Evolutionary conservation across 2,797 vertebrate genomes (phyloP).

Genomic region (Sebastes umbrosus): DNA sequence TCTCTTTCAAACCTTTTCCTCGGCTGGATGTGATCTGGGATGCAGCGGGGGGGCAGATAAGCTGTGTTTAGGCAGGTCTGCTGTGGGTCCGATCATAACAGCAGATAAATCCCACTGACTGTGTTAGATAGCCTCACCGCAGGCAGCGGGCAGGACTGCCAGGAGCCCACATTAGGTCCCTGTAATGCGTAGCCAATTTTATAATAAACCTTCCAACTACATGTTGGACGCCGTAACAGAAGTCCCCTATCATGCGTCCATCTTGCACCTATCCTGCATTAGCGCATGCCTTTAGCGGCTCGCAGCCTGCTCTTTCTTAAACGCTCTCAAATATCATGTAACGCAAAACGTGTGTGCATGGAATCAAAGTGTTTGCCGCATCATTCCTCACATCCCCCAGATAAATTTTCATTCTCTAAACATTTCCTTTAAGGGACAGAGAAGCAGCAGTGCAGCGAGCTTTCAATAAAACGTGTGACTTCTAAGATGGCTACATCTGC

Average conservation of each 20-base stretch:
- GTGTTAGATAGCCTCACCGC: constrained; percentile 71
- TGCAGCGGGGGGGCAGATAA: constrained; percentile 40
- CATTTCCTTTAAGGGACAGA: constrained; percentile 35
- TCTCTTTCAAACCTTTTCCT: constrained; percentile 10
- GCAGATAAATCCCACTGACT: constrained; percentile 70
- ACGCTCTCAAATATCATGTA: constrained; percentile 50
- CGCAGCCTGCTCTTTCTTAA: constrained; percentile 26
- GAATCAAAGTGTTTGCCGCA: constrained; percentile 53
- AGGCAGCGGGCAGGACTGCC: constrained; percentile 60
- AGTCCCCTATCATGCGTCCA: constrained; percentile 47
- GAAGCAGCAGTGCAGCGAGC: constrained; percentile 38
- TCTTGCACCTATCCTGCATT: constrained; percentile 61
- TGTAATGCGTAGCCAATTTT: constrained; percentile 65
- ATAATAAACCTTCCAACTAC: constrained; percentile 58
- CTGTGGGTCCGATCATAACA: constrained; percentile 74
- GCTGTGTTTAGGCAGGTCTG: constrained; percentile 68
- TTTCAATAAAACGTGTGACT: constrained; percentile 70
- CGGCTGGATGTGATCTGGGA: constrained; percentile 33
- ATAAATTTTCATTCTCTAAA: constrained; percentile 51
- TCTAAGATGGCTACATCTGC: constrained; percentile 71
- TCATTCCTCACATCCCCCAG: constrained; percentile 27
- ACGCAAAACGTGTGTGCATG: constrained; percentile 50
- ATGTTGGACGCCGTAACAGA: constrained; percentile 48
- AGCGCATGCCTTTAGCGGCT: constrained; percentile 9
- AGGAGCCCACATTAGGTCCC: constrained; percentile 64